Base-by-base conservation (phyloP, 2,113 vertebrate species). In the Brachypodius melanocephalos region DNA sequence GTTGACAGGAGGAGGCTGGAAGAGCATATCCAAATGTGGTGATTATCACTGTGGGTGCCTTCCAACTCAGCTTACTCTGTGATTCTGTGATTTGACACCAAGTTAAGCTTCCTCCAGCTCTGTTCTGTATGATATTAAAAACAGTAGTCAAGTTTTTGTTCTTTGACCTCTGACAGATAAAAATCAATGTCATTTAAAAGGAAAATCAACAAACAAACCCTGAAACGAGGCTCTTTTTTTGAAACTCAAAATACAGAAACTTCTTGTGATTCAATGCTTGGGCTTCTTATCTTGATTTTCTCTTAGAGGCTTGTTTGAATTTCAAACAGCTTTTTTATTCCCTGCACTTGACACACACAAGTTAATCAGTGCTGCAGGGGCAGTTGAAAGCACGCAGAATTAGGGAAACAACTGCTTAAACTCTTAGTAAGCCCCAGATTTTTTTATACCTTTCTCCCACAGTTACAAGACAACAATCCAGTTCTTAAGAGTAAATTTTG, bases 231-330 rank as follows among this genome's bases (percentile, higher is more conserved):
- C 38, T 78, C 85, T 82, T 89, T 17, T 25, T 74, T 66, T 82
- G 89, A 72, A 67, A 72, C 57, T 52, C 82, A 88, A 58, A 74
- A 77, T 67, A 61, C 66, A 89, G 73, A 87, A 90, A 52, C 65
- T 88, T 93, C 32, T 75, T 92, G 51, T 65, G 68, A 55, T 71
- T 45, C 28, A 38, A 1, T 19, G 61, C 65, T 71, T 78, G 40
- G 57, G 14, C 4, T 16, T 52, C 79, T 95, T 96, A 90, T 84
- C 94, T 95, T 74, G 73, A 90, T 90, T 95, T 88, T 77, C 51
- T 86, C 82, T 68, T 51, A 71, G 29, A 88, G 84, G 9, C 40
- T 84, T 89, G 83, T 95, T 95, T 95, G 83, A 93, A 85, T 87
- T 94, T 88, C 85, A 93, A 92, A 93, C 75, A 58, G 21, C 29